These are phyloP conservation scores for Dascillus cervinus DNA, from an alignment of 2,888 invertebrate genomes.

Conservation along the genomic window DNA sequence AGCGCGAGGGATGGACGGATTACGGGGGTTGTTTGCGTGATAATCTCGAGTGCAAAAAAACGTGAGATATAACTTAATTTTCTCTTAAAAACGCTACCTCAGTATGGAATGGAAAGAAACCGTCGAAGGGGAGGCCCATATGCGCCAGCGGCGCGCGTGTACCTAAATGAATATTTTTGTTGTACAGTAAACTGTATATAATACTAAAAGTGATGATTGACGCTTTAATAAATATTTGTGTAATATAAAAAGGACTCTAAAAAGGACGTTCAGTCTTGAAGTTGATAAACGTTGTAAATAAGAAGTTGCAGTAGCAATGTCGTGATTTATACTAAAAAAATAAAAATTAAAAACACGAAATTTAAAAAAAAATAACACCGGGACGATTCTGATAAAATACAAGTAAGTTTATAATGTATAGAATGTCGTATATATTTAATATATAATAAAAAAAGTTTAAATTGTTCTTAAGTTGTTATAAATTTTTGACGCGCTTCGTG, in stretches of 20 bases:
- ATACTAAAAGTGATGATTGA: constrained; percentile 37
- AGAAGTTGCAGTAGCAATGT: constrained; percentile 24
- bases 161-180: constrained; percentile 21
- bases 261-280: too few relatives aligned
- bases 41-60: constrained; percentile 4
- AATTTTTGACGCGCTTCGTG: constrained; percentile 35
- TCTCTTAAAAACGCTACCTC: constrained; percentile 21
- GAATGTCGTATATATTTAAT: constrained; percentile 36
- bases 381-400: constrained; percentile 36
- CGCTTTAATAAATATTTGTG: constrained; percentile 31
- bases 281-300: constrained; percentile 25
- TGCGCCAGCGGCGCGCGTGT: constrained; percentile 25
- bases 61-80: not conserved
- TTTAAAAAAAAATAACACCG: constrained; percentile 27
- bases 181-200: constrained; percentile 23
- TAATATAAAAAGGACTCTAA: constrained; percentile 30
- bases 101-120: constrained; percentile 17
- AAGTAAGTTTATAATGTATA: constrained; percentile 38
- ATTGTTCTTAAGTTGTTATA: constrained; percentile 32
- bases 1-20: too few relatives aligned
- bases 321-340: constrained; percentile 28
- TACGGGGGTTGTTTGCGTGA: constrained; percentile 13
- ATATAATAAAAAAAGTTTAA: constrained; percentile 11
- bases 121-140: constrained; percentile 20
- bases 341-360: too few relatives aligned